Conservation (phyloP, 2,113 vertebrate species). For the Ariopsis seemanni region DNA sequence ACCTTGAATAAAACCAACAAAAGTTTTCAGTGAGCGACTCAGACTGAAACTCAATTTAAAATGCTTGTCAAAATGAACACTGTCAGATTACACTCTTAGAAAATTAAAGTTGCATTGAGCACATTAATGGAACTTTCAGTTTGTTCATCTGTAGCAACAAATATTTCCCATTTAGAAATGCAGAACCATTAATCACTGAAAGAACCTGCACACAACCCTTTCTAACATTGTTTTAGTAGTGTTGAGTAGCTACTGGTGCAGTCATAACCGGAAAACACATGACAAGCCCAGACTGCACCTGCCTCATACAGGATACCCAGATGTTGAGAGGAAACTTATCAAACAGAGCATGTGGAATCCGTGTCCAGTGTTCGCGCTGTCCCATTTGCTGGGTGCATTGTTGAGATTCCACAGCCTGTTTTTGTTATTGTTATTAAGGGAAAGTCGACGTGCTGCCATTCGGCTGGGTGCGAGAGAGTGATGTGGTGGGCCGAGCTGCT, state of each 20-base stretch:
- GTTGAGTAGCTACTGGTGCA: background rate
- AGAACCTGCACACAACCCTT: background rate
- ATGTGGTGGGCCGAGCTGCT: constrained; percentile 40
- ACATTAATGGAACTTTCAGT: background rate
- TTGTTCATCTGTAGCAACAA: background rate
- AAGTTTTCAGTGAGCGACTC: too few species aligned
- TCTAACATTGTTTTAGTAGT: background rate
- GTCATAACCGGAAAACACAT: constrained; percentile 27
- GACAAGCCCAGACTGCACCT: constrained; percentile 36
- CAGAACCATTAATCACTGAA: background rate
- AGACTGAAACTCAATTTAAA: too few species aligned
- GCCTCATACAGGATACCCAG: constrained; percentile 31
- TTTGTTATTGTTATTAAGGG: constrained; percentile 56
- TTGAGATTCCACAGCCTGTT: constrained; percentile 54
- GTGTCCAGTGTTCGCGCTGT: constrained; percentile 41
- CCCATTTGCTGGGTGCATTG: constrained; percentile 46
- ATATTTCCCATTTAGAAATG: background rate
- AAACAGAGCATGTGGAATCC: constrained; percentile 31
- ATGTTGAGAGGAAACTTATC: constrained; percentile 34
- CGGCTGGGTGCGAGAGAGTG: constrained; percentile 9
- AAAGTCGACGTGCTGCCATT: constrained; percentile 35
- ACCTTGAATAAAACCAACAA: too few species aligned
- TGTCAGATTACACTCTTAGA: background rate
- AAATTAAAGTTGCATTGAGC: background rate
- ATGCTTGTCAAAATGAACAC: too few species aligned